phyloP scores from a whole-genome alignment of 2,113 vertebrate species.

The Marmota flaviventris region DNA sequence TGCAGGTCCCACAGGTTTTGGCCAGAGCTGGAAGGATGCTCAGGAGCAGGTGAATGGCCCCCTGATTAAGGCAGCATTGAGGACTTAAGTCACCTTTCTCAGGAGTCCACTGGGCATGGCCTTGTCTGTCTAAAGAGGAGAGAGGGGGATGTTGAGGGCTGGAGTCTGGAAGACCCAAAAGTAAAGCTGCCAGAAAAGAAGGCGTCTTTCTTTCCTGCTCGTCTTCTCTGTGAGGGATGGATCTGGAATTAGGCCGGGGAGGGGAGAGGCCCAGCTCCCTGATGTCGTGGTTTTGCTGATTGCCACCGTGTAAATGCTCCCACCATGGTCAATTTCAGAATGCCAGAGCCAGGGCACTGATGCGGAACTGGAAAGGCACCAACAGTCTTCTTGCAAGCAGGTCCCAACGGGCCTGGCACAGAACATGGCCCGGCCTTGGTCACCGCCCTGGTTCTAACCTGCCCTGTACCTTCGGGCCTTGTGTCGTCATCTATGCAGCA shows the following conservation, averaged over 20 bases:
- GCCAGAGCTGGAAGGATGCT: not conserved
- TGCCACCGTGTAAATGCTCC: not conserved
- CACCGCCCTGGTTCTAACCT: not conserved
- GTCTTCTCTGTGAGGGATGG: not conserved
- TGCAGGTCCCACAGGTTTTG: not conserved
- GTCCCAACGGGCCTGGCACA: not conserved
- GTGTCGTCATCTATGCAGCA: not conserved
- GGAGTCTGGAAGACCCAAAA: not conserved
- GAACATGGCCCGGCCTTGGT: rapidly evolving
- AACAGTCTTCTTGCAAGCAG: not conserved
- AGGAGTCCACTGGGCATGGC: not conserved
- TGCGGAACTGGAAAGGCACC: not conserved
- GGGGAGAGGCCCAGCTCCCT: not conserved
- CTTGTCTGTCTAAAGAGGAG: not conserved
- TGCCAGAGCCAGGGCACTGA: rapidly evolving
- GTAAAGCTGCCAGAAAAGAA: not conserved
- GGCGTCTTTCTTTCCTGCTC: not conserved
- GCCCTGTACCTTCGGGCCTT: not conserved
- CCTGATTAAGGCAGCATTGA: not conserved
- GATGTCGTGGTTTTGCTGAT: not conserved
- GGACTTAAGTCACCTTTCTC: not conserved
- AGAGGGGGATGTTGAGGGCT: not conserved
- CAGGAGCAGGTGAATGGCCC: not conserved
- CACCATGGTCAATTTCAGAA: not conserved
- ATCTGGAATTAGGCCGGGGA: not conserved